Evolutionary conservation across 2,888 invertebrate species (phyloP).

Genomic region (Alviniconcha strummeri): DNA sequence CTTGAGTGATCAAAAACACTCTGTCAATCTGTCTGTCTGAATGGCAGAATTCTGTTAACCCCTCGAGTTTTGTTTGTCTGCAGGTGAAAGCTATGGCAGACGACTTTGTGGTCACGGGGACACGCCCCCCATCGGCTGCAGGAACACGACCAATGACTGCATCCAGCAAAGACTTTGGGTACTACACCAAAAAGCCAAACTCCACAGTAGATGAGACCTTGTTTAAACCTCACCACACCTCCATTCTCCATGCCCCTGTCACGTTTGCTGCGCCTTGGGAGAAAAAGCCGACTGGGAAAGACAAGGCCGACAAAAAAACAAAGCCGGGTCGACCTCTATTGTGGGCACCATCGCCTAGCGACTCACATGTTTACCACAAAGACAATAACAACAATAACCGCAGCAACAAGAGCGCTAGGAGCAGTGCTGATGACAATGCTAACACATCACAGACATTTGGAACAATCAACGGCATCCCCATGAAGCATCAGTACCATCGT

Average conservation of each 20-base stretch:
- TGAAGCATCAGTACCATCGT: constrained; percentile 48
- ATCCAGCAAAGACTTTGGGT: constrained; percentile 45
- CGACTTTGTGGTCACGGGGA: constrained; percentile 48
- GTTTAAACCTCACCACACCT: constrained; percentile 47
- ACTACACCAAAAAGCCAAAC: constrained; percentile 49
- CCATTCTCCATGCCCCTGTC: constrained; percentile 38
- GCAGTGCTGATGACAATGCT: constrained; percentile 2
- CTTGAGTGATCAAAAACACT: too few relatives aligned
- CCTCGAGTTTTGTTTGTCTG: too few relatives aligned
- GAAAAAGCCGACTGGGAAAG: background rate
- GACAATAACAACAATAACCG: background rate
- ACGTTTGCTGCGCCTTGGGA: constrained; percentile 13
- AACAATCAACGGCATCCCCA: constrained; percentile 28
- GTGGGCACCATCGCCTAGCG: constrained; percentile 51
- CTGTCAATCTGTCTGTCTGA: too few relatives aligned
- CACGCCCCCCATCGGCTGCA: constrained; percentile 47
- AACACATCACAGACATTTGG: background rate
- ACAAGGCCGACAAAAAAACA: constrained; percentile 27
- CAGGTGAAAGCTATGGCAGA: constrained; percentile 39
- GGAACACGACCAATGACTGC: constrained; percentile 34
- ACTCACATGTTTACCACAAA: constrained; percentile 14
- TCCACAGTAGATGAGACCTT: constrained; percentile 61
- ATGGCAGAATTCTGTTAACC: too few relatives aligned
- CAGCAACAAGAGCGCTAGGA: background rate
- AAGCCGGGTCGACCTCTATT: constrained; percentile 48